These are phyloP conservation scores for Pseudochirops cupreus DNA, from an alignment of 2,797 vertebrate genomes.

Conservation along the genomic window DNA sequence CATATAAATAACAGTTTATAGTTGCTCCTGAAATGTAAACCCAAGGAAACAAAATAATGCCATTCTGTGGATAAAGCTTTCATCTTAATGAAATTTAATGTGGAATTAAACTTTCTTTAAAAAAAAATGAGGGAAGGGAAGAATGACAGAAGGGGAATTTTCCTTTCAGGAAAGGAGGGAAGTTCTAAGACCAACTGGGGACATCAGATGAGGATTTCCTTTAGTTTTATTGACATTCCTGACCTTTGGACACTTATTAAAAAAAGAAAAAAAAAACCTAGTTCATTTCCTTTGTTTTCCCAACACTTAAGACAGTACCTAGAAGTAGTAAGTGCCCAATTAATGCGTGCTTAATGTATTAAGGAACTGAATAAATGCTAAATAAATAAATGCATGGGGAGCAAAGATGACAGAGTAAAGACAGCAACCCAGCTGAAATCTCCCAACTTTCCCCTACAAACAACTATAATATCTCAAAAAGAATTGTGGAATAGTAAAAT, in stretches of 20 bases:
- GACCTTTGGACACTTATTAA: neutral
- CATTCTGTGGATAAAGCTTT: slow-evolving; percentile 49
- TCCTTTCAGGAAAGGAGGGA: neutral
- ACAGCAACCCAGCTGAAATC: neutral
- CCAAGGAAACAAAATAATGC: slow-evolving; percentile 57
- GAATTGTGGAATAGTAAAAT: neutral
- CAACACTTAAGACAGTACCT: neutral
- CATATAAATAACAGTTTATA: slow-evolving; percentile 67
- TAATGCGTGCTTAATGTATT: neutral
- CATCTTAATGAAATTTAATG: slow-evolving; percentile 58
- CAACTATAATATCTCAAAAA: neutral
- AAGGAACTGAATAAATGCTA: neutral
- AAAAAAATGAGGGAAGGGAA: neutral
- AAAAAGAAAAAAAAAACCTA: neutral
- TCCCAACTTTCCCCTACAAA: neutral
- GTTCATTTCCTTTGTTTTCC: neutral
- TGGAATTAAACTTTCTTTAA: neutral
- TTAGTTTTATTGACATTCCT: neutral
- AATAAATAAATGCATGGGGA: neutral
- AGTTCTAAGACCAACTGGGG: neutral
- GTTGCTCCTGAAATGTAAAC: slow-evolving; percentile 59
- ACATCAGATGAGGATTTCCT: slow-evolving; percentile 13
- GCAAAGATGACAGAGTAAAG: neutral
- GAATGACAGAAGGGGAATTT: neutral
- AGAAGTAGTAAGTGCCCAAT: neutral